These are phyloP conservation scores for Sycobia sp. DNA, from an alignment of 1,140 invertebrate species.

Conservation along the genomic window DNA sequence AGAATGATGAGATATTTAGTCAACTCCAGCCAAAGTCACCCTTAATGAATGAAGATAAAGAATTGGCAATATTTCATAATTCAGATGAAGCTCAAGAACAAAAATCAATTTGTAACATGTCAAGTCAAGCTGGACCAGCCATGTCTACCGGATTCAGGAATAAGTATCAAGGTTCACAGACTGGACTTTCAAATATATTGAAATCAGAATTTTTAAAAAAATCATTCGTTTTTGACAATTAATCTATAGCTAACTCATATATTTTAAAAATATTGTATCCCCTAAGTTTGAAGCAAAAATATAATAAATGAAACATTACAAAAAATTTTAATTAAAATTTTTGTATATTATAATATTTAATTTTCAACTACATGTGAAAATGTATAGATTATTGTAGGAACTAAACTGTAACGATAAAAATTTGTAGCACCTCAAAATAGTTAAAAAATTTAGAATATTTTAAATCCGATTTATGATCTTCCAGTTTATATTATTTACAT, in stretches of 20 bases:
- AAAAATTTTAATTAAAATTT: conserved; percentile 6
- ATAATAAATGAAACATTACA: not conserved
- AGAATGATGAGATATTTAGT: not conserved
- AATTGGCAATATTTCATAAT: not conserved
- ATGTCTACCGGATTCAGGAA: not conserved
- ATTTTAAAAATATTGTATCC: not conserved
- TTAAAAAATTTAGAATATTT: conserved; percentile 10
- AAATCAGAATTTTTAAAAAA: conserved; percentile 27
- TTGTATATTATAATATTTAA: conserved; percentile 1
- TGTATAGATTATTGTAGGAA: conserved; percentile 15
- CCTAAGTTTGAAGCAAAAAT: not conserved
- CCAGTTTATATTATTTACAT: conserved; percentile 27
- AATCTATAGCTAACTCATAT: not conserved
- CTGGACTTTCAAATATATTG: conserved; percentile 4
- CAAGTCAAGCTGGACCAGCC: not conserved
- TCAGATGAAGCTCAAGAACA: not conserved
- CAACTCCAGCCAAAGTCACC: no score
- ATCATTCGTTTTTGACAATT: conserved; percentile 18
- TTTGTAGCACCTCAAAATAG: conserved; percentile 21
- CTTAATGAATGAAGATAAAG: not conserved
- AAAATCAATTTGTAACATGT: not conserved
- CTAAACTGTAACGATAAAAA: conserved; percentile 21
- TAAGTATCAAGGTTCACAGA: not conserved
- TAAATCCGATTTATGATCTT: conserved; percentile 8
- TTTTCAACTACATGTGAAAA: conserved; percentile 16